Evolutionary conservation across 2,113 vertebrate genomes (phyloP).

Genomic region (Chrysemys picta): DNA sequence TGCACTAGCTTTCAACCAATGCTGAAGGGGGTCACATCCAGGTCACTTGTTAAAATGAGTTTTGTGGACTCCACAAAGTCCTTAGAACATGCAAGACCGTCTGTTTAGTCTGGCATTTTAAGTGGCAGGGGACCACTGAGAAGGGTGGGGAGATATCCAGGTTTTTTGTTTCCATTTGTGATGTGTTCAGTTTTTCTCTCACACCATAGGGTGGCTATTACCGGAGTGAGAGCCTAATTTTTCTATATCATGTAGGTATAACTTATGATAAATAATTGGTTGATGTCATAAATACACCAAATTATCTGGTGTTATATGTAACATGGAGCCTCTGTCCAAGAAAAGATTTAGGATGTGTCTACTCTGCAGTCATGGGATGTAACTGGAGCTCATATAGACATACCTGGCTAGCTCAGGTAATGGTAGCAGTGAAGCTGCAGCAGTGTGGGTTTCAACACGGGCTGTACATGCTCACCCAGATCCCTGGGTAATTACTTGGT

Average conservation of each 20-base stretch:
- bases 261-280: neutral
- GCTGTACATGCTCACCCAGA: neutral
- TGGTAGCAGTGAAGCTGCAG: neutral
- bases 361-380: neutral
- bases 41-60: neutral
- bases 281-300: neutral
- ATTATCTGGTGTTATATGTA: no score
- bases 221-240: neutral
- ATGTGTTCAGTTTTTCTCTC: neutral
- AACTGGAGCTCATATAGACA: neutral
- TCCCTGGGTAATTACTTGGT: neutral
- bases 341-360: neutral
- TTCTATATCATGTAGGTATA: neutral
- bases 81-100: neutral
- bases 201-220: neutral
- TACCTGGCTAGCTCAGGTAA: neutral
- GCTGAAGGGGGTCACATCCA: neutral
- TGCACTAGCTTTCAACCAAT: constrained; percentile 19
- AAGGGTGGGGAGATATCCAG: neutral
- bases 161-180: neutral
- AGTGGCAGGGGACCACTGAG: neutral
- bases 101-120: neutral
- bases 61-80: neutral
- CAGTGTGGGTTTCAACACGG: neutral
- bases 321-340: neutral